Base-by-base conservation (phyloP, 37 sponge, comb jelly and placozoan genomes). In the Axinella damicornis region DNA sequence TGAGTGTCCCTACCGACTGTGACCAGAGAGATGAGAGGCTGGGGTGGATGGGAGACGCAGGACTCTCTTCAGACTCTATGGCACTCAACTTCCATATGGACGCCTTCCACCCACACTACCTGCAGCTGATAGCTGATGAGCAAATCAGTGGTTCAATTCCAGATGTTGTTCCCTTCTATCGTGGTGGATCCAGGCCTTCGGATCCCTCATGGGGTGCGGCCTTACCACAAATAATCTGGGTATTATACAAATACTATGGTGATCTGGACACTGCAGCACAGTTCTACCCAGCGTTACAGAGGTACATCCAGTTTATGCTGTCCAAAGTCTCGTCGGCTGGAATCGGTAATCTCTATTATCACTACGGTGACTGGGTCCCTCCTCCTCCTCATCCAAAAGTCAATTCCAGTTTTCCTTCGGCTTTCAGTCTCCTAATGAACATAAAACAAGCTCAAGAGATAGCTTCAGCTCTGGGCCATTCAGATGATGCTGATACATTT, bases 1-100 rank as follows among this genome's bases (percentile, higher is more conserved):
- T 92, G 88, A 92, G 92, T 64, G 84, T 92, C 0, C 80, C 83
- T 11, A 92, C 92, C 11, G 92, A 87, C 65, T 92, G 92, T 54
- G 54, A 67, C 22, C 92, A 92, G 65, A 65, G 92, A 71, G 80
- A 87, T 46, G 92, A 92, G 78, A 27, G 92, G 25, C 80, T 90
- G 19, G 91, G 91, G n/a, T 90, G 91, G 91, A 90, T 90, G 91
- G 91, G 91, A 39, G 88, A 92, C 21, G 84, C 92, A 22, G 81
- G 85, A 18, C 69, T 92, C 32, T 87, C 88, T 38, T 57, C 92
- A 0, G 92, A 92, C 37, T 66, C 78, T 57, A 78, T 87, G 78
- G 74, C 76, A 40, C 54, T 92, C 22, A 87, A 87, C 69, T 92
- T 92, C 71, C 53, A 92, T 69, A 87, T 71, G 58, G 53, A 76